Base-by-base conservation (phyloP, 2,888 invertebrate genomes). In the Orthonevra nobilis region DNA sequence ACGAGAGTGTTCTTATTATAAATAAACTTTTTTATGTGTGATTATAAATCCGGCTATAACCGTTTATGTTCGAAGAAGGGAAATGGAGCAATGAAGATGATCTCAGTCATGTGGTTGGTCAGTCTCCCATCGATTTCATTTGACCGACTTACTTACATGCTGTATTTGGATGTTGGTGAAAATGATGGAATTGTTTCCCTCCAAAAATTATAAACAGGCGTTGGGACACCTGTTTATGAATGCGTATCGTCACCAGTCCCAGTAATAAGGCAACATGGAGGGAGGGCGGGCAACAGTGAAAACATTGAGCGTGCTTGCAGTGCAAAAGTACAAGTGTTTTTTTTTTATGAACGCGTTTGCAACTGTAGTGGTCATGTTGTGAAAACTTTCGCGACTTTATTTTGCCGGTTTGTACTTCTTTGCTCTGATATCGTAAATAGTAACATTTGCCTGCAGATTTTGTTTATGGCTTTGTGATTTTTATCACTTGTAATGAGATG, bases 251-350 rank as follows among this genome's bases (percentile, higher is more conserved):
- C 58, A 50, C 4, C 40, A 48, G 17, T n/a, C n/a, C n/a, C n/a
- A n/a, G n/a, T n/a, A n/a, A n/a, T n/a, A n/a, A n/a, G n/a, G n/a
- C n/a, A n/a, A n/a, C n/a, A n/a, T n/a, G n/a, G n/a, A n/a, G n/a
- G n/a, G n/a, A n/a, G n/a, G n/a, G n/a, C n/a, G n/a, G 56, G 50
- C 26, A 50, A 70, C 69, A 75, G 75, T 75, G 70, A 77, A 77
- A 77, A 56, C 75, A 50, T 42, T 56, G 42, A 36, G 26, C 46
- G 38, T 15, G 23, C 26, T 38, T 6, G 14, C 20, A 46, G 26
- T 52, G n/a, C n/a, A 15, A 10, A 6, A 12, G 14, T 15, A 23
- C 23, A 2, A 30, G 32, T 17, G 38, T 34, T 50, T 73, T 50
- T 56, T 54, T 73, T 50, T 56, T 50, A 56, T 58, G 30, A 60